These are phyloP conservation scores for Thaumetopoea pityocampa DNA, from an alignment of 1,140 invertebrate genomes.

Conservation along the genomic window DNA sequence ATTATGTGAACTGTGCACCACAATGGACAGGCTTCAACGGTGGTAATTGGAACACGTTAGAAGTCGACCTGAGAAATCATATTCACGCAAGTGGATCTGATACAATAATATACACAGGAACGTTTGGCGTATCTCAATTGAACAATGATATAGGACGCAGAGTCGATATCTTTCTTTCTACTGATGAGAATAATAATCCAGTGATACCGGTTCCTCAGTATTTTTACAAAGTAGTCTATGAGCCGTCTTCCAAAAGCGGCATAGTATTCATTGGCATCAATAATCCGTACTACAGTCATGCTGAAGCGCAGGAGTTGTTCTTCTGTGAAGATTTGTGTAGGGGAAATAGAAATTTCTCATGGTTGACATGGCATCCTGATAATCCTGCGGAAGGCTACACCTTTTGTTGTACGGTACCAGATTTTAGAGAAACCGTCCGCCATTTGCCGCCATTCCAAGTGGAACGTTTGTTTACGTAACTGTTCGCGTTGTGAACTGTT, in stretches of 20 bases:
- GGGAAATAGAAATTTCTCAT: constrained; percentile 32
- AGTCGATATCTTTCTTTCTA: constrained; percentile 66
- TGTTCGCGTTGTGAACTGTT: not conserved
- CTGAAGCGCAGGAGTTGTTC: constrained; percentile 39
- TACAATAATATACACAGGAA: constrained; percentile 75
- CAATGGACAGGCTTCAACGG: constrained; percentile 82
- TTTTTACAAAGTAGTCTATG: constrained; percentile 76
- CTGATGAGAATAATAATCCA: constrained; percentile 50
- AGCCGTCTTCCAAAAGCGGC: constrained; percentile 48
- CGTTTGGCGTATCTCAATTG: constrained; percentile 63
- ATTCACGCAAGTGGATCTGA: constrained; percentile 45
- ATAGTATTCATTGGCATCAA: constrained; percentile 74
- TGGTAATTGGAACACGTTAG: constrained; percentile 79
- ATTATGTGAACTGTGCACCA: constrained; percentile 80
- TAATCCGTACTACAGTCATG: constrained; percentile 61
- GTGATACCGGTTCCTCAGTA: constrained; percentile 69
- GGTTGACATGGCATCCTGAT: constrained; percentile 57
- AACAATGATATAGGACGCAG: constrained; percentile 49
- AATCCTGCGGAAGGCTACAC: constrained; percentile 42
- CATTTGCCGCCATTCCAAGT: constrained; percentile 59
- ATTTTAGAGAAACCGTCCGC: constrained; percentile 40
- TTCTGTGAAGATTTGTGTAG: constrained; percentile 58
- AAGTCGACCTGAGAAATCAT: constrained; percentile 62
- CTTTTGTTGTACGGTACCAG: constrained; percentile 51
- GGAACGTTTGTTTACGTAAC: constrained; percentile 30